Conservation (phyloP, 2,113 vertebrate species). For the Chaenogobius annularis region DNA sequence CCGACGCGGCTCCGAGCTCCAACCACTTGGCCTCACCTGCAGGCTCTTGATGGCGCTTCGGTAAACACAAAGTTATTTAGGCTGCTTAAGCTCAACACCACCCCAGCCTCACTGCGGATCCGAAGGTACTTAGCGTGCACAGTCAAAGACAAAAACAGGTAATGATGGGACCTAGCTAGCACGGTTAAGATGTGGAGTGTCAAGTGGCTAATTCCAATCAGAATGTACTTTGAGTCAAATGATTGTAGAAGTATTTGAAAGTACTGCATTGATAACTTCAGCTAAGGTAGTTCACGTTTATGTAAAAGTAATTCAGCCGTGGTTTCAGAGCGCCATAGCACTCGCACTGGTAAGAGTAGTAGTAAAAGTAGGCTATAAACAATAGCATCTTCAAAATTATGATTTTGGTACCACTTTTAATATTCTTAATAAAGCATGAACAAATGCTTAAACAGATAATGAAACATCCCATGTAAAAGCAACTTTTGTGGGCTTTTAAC, state of each 20-base stretch:
- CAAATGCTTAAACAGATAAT: too few relatives aligned
- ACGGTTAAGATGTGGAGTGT: constrained; percentile 1
- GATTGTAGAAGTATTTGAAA: constrained; percentile 4
- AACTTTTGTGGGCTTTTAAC: too few relatives aligned
- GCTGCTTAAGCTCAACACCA: constrained; percentile 35
- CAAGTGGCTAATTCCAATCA: constrained; percentile 26
- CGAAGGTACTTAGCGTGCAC: background rate
- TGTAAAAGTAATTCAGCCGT: background rate
- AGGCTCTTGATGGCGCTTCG: constrained; percentile 57
- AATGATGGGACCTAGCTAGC: background rate
- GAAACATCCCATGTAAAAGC: too few relatives aligned
- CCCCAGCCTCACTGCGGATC: constrained; percentile 19
- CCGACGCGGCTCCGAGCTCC: constrained; percentile 23
- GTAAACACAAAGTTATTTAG: constrained; percentile 53
- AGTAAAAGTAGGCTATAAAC: background rate
- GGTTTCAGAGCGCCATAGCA: background rate
- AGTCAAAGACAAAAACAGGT: constrained; percentile 4
- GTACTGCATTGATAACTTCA: background rate
- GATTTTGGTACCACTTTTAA: background rate
- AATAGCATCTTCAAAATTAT: background rate
- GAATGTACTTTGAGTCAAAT: constrained; percentile 56
- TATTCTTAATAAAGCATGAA: too few relatives aligned
- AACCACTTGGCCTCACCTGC: constrained; percentile 61
- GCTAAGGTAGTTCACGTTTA: background rate
- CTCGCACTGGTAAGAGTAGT: background rate